Evolutionary conservation across 2,888 invertebrate genomes (phyloP).

Genomic region (Creontiades dilutus): DNA sequence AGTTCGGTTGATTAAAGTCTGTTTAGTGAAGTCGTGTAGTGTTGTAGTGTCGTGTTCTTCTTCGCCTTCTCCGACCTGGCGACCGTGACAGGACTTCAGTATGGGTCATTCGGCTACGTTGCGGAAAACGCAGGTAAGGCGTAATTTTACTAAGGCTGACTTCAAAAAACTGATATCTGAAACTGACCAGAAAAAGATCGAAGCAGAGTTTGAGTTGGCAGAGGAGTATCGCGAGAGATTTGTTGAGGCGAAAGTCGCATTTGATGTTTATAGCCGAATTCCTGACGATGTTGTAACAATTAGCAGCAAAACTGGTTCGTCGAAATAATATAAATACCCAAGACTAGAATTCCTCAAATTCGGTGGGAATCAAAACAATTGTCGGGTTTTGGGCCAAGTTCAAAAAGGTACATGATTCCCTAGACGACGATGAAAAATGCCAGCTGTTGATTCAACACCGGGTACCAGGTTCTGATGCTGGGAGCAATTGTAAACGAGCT

Average conservation of each 20-base stretch:
- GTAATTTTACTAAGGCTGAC: not conserved
- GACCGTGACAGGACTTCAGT: slow-evolving; percentile 21
- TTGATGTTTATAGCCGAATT: not conserved
- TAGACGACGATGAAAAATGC: slow-evolving; percentile 75
- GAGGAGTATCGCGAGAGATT: slow-evolving; percentile 68
- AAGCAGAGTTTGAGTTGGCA: slow-evolving; percentile 57
- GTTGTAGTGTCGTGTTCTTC: too few species aligned
- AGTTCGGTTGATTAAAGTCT: too few species aligned
- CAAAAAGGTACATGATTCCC: slow-evolving; percentile 75
- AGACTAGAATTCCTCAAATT: slow-evolving; percentile 75
- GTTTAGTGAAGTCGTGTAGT: too few species aligned
- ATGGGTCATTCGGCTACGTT: not conserved
- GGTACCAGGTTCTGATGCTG: slow-evolving; percentile 74
- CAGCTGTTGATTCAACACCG: slow-evolving; percentile 75
- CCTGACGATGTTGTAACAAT: too few species aligned
- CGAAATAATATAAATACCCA: slow-evolving; percentile 19
- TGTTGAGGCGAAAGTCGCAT: slow-evolving; percentile 31
- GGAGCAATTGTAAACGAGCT: slow-evolving; percentile 76
- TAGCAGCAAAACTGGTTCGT: not conserved
- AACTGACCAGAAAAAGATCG: not conserved
- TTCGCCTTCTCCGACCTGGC: not conserved
- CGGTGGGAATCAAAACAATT: slow-evolving; percentile 75
- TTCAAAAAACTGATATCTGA: not conserved
- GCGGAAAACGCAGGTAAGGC: not conserved
- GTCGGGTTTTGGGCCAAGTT: slow-evolving; percentile 76